Evolutionary conservation across 2,113 vertebrate species (phyloP).

Genomic region (Rhadina sibilatrix): DNA sequence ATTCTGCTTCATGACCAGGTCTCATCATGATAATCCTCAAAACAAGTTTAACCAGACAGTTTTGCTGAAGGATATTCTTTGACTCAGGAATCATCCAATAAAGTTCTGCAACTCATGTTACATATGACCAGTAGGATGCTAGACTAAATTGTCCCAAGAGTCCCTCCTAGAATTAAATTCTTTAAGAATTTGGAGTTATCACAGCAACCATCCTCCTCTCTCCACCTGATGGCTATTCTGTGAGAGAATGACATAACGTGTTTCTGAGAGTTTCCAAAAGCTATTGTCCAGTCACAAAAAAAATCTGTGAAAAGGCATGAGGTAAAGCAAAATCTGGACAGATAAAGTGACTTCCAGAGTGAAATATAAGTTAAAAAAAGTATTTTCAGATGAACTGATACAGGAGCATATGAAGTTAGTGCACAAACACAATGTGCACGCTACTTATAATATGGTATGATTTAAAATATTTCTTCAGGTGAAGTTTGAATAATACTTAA

Average conservation of each 20-base stretch:
- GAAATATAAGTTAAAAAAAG: background rate
- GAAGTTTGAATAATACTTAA: conserved; percentile 40
- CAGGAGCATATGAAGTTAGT: background rate
- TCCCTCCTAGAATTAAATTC: background rate
- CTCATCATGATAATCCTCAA: background rate
- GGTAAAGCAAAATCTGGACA: background rate
- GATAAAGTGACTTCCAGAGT: background rate
- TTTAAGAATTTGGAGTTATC: background rate
- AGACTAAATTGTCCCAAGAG: background rate
- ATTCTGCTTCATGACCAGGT: background rate
- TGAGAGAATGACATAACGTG: background rate
- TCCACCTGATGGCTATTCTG: background rate
- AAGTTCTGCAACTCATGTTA: background rate
- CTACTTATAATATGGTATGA: conserved; percentile 40
- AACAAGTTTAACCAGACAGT: background rate
- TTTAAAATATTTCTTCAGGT: conserved; percentile 38
- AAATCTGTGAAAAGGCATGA: background rate
- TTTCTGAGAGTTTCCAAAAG: background rate
- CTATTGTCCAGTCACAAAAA: background rate
- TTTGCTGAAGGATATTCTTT: background rate
- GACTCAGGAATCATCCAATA: background rate
- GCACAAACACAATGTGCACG: background rate
- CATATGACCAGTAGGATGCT: background rate
- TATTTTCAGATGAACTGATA: background rate
- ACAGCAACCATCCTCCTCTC: background rate